Conservation (phyloP, 2,113 vertebrate species). For the Psammodynastes pulverulentus region DNA sequence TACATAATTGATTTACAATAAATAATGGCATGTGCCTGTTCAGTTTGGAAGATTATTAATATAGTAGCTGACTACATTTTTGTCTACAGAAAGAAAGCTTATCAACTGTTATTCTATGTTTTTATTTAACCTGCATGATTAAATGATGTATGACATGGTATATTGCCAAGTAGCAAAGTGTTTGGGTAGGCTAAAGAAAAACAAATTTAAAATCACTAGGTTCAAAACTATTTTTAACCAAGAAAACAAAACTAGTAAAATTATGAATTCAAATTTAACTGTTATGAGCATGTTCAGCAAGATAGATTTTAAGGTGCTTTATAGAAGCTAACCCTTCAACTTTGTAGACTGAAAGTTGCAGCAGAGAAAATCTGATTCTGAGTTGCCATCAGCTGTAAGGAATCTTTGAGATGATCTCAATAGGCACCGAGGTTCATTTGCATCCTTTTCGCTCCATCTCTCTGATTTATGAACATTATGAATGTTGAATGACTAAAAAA, state of each 20-base stretch:
- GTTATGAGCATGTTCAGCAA: background rate
- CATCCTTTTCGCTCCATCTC: background rate
- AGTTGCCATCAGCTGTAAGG: background rate
- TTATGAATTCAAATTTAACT: background rate
- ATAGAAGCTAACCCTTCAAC: background rate
- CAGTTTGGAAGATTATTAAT: background rate
- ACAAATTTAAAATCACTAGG: background rate
- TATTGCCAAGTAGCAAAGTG: background rate
- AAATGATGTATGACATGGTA: background rate
- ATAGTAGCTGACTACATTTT: background rate
- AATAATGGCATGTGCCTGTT: background rate
- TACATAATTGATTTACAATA: background rate
- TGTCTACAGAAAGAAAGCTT: background rate
- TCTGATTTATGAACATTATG: background rate
- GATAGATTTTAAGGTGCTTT: background rate
- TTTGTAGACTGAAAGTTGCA: background rate
- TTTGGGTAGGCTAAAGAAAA: background rate
- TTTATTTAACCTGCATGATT: background rate
- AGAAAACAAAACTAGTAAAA: background rate
- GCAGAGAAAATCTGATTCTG: background rate
- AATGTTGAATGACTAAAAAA: background rate
- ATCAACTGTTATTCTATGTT: background rate
- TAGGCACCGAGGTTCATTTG: background rate
- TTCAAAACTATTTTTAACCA: background rate
- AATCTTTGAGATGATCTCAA: background rate